Conservation (phyloP, 2,113 vertebrate species). For the Antennarius striatus region DNA sequence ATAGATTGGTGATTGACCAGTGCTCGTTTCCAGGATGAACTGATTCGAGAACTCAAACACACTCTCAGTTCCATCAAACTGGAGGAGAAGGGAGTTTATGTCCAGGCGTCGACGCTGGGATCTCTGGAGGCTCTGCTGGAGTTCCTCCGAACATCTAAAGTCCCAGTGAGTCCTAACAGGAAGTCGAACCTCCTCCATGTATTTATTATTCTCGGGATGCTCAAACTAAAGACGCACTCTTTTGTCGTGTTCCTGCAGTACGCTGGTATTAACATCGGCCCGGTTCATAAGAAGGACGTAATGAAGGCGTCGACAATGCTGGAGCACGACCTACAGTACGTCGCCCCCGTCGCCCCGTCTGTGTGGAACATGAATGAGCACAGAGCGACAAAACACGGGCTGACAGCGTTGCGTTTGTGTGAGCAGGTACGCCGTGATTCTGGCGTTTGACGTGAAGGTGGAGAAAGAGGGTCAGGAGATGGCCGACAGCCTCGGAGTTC, state of each 20-base stretch:
- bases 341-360: conserved; percentile 52
- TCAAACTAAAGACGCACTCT: no score
- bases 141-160: conserved; percentile 89
- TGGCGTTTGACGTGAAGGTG: conserved; percentile 96
- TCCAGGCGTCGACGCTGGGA: conserved; percentile 96
- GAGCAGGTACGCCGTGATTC: conserved; percentile 90
- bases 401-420: background rate
- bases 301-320: conserved; percentile 98
- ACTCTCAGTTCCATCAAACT: conserved; percentile 95
- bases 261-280: conserved; percentile 98
- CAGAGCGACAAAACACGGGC: background rate
- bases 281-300: conserved; percentile 96
- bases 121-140: conserved; percentile 97
- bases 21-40: conserved; percentile 85
- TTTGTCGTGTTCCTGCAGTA: conserved; percentile 78
- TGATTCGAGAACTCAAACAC: conserved; percentile 95
- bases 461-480: conserved; percentile 97
- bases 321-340: conserved; percentile 95
- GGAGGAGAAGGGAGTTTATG: conserved; percentile 98
- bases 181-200: no score
- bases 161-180: conserved; percentile 45
- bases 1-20: background rate
- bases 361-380: no score
- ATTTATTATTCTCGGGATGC: no score
- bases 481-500: conserved; percentile 94